phyloP scores from a whole-genome alignment of 2,797 vertebrate species.

The Neosilurus mollespiculum region DNA sequence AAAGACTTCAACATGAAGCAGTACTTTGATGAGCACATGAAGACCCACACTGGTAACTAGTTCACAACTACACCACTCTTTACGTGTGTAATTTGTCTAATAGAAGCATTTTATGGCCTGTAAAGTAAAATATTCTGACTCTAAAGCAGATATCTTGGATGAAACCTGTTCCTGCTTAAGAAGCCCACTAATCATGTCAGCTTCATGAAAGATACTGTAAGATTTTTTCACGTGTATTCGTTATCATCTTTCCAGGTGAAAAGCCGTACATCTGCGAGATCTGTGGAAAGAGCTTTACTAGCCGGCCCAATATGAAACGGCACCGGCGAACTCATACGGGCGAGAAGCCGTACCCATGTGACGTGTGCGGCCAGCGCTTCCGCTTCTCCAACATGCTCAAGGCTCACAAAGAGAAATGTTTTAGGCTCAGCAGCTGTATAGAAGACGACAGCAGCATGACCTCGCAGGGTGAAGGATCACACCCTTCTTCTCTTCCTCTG shows the following conservation, averaged over 20 bases:
- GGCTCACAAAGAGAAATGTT: constrained; percentile 94
- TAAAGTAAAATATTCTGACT: background rate
- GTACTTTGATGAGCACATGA: constrained; percentile 84
- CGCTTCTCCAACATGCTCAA: constrained; percentile 99
- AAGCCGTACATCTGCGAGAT: constrained; percentile 98
- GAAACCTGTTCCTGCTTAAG: background rate
- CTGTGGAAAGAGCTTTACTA: constrained; percentile 98
- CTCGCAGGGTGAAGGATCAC: constrained; percentile 48
- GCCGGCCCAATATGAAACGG: constrained; percentile 97
- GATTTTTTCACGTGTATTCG: no score
- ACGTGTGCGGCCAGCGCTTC: constrained; percentile 91
- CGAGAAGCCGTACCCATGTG: constrained; percentile 93
- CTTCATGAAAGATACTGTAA: background rate
- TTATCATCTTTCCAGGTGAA: constrained; percentile 75
- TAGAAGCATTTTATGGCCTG: no score
- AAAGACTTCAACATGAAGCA: constrained; percentile 87
- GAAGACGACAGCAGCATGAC: constrained; percentile 65
- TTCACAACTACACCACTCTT: background rate
- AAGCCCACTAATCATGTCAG: background rate
- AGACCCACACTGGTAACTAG: constrained; percentile 77
- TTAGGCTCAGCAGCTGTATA: constrained; percentile 83
- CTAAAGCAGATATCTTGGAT: background rate
- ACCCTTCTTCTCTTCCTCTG: constrained; percentile 74
- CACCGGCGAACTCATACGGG: constrained; percentile 94
- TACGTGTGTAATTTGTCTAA: background rate